Conservation (phyloP, 2,797 vertebrate genomes). For the Lutjanus argentimaculatus region DNA sequence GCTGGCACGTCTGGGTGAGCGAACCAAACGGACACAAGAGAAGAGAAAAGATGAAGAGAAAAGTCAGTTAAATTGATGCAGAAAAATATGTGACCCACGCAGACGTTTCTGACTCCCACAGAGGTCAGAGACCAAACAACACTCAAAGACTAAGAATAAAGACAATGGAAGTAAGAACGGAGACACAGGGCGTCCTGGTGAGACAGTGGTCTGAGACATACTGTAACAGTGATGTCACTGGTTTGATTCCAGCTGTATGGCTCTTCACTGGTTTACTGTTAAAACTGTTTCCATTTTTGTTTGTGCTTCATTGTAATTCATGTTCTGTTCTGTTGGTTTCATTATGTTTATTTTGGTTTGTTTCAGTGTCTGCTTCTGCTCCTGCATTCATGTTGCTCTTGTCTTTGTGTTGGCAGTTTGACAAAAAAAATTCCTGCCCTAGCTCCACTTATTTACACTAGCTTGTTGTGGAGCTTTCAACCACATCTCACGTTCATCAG, state of each 20-base stretch:
- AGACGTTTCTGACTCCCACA: not conserved
- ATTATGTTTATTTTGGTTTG: too few species aligned
- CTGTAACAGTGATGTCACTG: not conserved
- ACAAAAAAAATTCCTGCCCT: too few species aligned
- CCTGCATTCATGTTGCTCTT: not conserved
- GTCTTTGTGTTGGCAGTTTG: not conserved
- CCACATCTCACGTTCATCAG: not conserved
- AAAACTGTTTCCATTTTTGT: not conserved
- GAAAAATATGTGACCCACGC: not conserved
- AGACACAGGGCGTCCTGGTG: not conserved
- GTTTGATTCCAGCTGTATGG: not conserved
- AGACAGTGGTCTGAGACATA: not conserved
- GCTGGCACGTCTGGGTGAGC: slow-evolving; percentile 92
- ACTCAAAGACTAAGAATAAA: not conserved
- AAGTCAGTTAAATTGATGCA: not conserved
- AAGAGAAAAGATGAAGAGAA: not conserved
- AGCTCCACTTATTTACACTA: not conserved
- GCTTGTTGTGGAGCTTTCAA: not conserved
- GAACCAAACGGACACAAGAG: slow-evolving; percentile 20
- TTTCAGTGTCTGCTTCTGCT: too few species aligned
- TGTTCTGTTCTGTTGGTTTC: too few species aligned
- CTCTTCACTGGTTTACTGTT: not conserved
- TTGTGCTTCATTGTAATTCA: too few species aligned
- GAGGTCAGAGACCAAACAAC: not conserved
- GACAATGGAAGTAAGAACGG: not conserved